Evolutionary conservation across 1,140 invertebrate genomes (phyloP).

Genomic region (Solen grandis): DNA sequence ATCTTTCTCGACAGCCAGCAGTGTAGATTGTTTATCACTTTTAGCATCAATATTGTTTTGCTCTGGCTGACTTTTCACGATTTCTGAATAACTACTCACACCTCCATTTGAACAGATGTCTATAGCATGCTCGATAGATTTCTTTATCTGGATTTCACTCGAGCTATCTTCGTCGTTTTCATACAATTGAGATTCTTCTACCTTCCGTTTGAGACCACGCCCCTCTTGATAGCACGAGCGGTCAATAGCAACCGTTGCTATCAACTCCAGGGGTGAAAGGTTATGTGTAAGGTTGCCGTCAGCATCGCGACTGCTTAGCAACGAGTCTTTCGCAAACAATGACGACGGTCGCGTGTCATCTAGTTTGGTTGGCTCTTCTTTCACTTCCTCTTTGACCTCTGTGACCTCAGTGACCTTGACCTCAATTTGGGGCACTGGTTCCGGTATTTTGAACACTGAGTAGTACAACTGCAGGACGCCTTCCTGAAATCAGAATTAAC

Average conservation of each 20-base stretch:
- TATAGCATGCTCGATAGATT: constrained; percentile 51
- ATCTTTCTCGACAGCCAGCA: background rate
- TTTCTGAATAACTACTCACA: background rate
- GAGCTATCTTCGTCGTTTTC: constrained; percentile 52
- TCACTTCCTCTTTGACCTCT: constrained; percentile 7
- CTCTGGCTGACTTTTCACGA: background rate
- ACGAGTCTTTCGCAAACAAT: constrained; percentile 42
- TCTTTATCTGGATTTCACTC: constrained; percentile 35
- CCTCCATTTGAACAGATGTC: constrained; percentile 44
- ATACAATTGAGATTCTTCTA: constrained; percentile 37
- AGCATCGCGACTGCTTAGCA: constrained; percentile 30
- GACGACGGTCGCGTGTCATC: constrained; percentile 43
- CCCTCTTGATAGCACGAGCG: constrained; percentile 38
- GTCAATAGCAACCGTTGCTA: constrained; percentile 54
- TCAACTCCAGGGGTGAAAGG: constrained; percentile 52
- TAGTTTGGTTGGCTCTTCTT: constrained; percentile 32
- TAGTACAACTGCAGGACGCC: constrained; percentile 49
- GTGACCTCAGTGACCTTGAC: constrained; percentile 33
- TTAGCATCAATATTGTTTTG: background rate
- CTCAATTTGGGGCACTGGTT: background rate
- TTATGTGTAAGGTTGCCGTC: constrained; percentile 43
- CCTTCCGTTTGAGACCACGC: constrained; percentile 44
- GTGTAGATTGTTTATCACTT: constrained; percentile 4
- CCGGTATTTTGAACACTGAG: constrained; percentile 33
- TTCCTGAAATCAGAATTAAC: constrained; percentile 28